A percentile compares a stretch with the other conserved stretches of the same genome.
Conservation (phyloP, 2,888 invertebrate genomes). For the Ferdinandea cuprea region DNA sequence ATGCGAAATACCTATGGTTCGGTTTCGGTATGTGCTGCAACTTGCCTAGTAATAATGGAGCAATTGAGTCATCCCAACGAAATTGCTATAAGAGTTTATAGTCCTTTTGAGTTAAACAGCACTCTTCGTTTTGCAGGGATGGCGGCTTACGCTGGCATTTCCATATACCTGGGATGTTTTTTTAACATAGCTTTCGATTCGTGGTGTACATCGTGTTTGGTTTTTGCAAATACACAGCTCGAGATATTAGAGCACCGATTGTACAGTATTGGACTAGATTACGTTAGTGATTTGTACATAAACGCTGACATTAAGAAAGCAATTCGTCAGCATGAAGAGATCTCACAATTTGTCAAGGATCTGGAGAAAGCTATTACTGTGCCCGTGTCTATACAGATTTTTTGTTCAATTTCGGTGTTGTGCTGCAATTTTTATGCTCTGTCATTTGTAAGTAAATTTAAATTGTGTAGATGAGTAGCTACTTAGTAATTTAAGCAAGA, state of each 20-base stretch:
- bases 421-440: conserved; percentile 79
- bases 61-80: conserved; percentile 67
- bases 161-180: conserved; percentile 73
- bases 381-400: conserved; percentile 79
- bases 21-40: background rate
- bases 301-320: conserved; percentile 76
- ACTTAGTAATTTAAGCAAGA: background rate
- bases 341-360: conserved; percentile 73
- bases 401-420: conserved; percentile 78
- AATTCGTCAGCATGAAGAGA: conserved; percentile 75
- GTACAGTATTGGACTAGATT: conserved; percentile 74
- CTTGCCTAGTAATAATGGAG: conserved; percentile 32
- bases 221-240: conserved; percentile 77
- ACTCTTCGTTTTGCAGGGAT: conserved; percentile 73
- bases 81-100: conserved; percentile 76
- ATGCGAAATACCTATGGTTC: conserved; percentile 4
- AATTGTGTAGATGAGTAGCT: too few species aligned
- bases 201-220: conserved; percentile 77
- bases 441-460: conserved; percentile 78
- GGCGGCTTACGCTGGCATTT: conserved; percentile 75
- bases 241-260: conserved; percentile 78
- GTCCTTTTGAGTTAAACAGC: conserved; percentile 72
- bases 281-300: conserved; percentile 48
- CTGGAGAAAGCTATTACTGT: conserved; percentile 77
- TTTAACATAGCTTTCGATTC: conserved; percentile 79